A percentile compares a stretch with the other conserved stretches of the same genome.
These are phyloP conservation scores for Aegithalos caudatus DNA, from an alignment of 2,113 vertebrate genomes.

Conservation along the genomic window DNA sequence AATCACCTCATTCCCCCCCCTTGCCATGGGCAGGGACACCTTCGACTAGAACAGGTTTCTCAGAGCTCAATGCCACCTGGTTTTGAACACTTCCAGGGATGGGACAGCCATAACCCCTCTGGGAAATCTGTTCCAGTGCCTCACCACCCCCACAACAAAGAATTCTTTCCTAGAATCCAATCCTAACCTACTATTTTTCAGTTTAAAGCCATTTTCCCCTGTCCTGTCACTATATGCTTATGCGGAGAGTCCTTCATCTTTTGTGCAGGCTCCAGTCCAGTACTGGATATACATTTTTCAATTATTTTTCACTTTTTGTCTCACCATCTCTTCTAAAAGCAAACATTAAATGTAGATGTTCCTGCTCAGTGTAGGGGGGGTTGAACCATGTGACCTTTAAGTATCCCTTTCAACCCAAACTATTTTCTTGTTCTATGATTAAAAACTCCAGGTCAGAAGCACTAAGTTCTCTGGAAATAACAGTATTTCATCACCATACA, in stretches of 20 bases:
- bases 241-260: neutral
- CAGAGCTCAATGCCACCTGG: neutral
- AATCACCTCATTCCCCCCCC: too few relatives aligned
- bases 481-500: neutral
- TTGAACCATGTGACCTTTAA: neutral
- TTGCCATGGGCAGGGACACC: rapidly evolving
- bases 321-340: neutral
- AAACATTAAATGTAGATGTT: neutral
- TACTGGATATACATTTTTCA: neutral
- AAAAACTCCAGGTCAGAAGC: neutral
- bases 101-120: neutral
- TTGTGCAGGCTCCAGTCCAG: neutral
- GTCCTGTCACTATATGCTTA: neutral
- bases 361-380: neutral
- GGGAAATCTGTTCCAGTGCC: neutral
- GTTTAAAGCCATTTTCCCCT: neutral
- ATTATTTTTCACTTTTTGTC: neutral
- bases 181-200: neutral
- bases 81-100: neutral
- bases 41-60: neutral
- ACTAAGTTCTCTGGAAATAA: neutral
- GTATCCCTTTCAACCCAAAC: neutral
- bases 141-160: neutral
- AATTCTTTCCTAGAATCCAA: neutral
- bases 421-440: neutral